Percentiles rank a stretch among this genome's conserved stretches.
phyloP scores from a whole-genome alignment of 2,888 invertebrate genomes.

The Antheraea yamamai region DNA sequence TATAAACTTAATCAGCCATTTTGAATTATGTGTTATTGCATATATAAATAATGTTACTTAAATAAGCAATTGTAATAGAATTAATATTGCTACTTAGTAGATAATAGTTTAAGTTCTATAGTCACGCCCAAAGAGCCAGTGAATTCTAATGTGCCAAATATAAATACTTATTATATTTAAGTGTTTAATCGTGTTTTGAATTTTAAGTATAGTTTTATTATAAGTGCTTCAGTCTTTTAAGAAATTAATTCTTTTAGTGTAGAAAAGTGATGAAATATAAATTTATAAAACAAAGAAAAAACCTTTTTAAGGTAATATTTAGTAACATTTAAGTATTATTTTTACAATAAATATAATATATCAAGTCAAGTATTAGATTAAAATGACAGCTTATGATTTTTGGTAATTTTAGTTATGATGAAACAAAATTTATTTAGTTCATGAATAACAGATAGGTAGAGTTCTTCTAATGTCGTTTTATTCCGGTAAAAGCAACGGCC shows the following conservation, averaged over 20 bases:
- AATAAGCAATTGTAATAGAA: neutral
- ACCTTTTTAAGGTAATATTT: neutral
- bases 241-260: neutral
- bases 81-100: neutral
- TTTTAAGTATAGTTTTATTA: neutral
- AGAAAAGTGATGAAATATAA: neutral
- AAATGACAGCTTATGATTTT: neutral
- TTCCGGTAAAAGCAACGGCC: neutral
- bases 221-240: neutral
- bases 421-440: neutral
- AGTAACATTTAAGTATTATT: neutral
- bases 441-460: neutral
- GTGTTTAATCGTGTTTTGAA: neutral
- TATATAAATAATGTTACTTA: neutral
- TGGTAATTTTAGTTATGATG: neutral
- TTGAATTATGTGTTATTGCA: neutral
- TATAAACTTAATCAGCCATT: conserved; percentile 4
- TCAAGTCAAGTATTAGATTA: neutral
- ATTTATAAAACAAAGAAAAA: neutral
- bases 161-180: conserved; percentile 23
- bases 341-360: neutral
- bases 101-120: conserved; percentile 24
- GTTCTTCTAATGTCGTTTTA: neutral
- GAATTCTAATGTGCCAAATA: conserved; percentile 77
- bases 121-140: conserved; percentile 59